Evolutionary conservation across 2,797 vertebrate genomes (phyloP).

Genomic region (Sebastes baramenuke): DNA sequence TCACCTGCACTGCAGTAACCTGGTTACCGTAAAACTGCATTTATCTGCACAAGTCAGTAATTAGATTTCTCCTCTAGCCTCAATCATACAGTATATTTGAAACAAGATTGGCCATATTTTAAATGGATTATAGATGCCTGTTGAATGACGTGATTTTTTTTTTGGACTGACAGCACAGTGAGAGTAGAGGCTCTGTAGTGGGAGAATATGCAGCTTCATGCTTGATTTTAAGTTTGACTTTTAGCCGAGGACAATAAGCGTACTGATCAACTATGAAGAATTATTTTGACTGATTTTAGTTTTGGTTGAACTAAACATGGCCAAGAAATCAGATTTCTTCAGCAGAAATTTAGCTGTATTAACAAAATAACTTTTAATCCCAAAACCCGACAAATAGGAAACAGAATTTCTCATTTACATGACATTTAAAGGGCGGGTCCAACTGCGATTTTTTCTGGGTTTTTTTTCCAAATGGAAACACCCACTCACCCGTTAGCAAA

Average conservation of each 20-base stretch:
- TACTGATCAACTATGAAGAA: background rate
- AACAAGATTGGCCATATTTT: conserved; percentile 23
- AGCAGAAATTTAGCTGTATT: background rate
- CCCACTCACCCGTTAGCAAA: too few species aligned
- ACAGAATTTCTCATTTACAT: background rate
- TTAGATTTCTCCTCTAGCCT: conserved; percentile 22
- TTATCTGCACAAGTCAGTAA: conserved; percentile 41
- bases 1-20: conserved; percentile 32
- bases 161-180: background rate
- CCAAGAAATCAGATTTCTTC: background rate
- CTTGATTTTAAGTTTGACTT: background rate
- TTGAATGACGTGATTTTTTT: conserved; percentile 21
- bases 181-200: background rate
- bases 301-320: too few species aligned
- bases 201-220: background rate
- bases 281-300: background rate
- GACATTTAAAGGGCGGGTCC: background rate
- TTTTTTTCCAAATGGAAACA: too few species aligned
- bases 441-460: accelerated
- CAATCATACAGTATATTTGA: conserved; percentile 14
- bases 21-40: conserved; percentile 42
- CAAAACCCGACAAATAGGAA: background rate
- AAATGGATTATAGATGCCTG: conserved; percentile 45
- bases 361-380: background rate
- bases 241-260: background rate